Evolutionary conservation across 2,888 invertebrate species (phyloP).

Genomic region (Agonopterix alstromeriana): DNA sequence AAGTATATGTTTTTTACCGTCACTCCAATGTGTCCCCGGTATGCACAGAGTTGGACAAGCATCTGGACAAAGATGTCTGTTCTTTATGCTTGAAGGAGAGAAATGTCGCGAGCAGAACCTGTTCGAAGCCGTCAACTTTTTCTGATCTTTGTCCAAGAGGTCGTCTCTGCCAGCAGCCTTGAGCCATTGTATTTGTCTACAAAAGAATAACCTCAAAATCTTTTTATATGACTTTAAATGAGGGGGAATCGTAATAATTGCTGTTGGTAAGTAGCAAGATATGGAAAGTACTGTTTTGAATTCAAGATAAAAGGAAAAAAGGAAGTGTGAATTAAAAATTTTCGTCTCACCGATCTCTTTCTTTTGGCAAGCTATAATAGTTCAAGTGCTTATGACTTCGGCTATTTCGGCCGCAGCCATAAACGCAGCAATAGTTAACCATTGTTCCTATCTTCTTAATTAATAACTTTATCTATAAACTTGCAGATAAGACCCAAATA

Average conservation of each 20-base stretch:
- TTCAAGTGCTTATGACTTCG: slow-evolving; percentile 51
- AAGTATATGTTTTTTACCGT: neutral
- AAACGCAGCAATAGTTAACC: slow-evolving; percentile 66
- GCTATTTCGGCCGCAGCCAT: slow-evolving; percentile 55
- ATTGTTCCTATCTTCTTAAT: slow-evolving; percentile 19
- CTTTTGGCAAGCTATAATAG: slow-evolving; percentile 57
- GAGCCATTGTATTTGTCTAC: slow-evolving; percentile 52
- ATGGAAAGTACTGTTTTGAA: too few species aligned
- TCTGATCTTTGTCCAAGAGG: slow-evolving; percentile 30
- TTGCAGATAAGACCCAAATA: too few species aligned
- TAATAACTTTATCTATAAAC: too few species aligned
- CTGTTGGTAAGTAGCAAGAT: too few species aligned
- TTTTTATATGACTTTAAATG: neutral
- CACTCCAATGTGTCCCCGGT: slow-evolving; percentile 23
- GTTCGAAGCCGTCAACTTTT: slow-evolving; percentile 23
- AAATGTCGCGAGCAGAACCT: slow-evolving; percentile 64
- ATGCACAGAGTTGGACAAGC: slow-evolving; percentile 49
- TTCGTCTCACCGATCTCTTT: slow-evolving; percentile 39
- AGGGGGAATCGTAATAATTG: neutral
- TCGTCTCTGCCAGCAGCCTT: slow-evolving; percentile 46
- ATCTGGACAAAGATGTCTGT: slow-evolving; percentile 43
- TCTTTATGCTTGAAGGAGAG: slow-evolving; percentile 38
- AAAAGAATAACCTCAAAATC: neutral
- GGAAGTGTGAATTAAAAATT: neutral
- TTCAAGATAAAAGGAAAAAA: neutral